Base-by-base conservation (phyloP, 2,113 vertebrate species). In the Turnix velox region DNA sequence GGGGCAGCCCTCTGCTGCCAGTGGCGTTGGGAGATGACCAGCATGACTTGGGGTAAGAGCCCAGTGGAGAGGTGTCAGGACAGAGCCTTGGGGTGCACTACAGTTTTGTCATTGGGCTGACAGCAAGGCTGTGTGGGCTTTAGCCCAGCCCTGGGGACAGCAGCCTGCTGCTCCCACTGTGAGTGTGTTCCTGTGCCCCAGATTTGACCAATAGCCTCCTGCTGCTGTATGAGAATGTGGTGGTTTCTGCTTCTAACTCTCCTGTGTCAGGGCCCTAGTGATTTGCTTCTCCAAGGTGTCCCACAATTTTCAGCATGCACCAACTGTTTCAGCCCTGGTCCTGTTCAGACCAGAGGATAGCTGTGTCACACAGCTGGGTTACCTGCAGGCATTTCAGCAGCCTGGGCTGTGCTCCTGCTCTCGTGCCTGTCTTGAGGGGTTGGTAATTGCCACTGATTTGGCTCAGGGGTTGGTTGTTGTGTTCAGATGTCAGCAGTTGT, bases 1-100 rank as follows among this genome's bases (percentile, higher is more conserved):
- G 99, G 8, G 99, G 97, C 82, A 95, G 43, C 10, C 85, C 98
- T 5, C 91, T 99, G 42, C 89, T 98, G 65, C 98, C 99, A 0
- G 95, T 96, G 11, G 98, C 98, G 2, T 80, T 99, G 90, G 99
- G 98, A 2, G 99, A 99, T 0, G 99, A 99, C 91, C 99, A 99
- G 90, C 99, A 99, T 2, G 99, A 99, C 71, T 93, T 99, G 27
- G 99, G 99, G 99, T 99, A 90, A 98, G 97, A 87, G 49, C 46
- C 14, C 3, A 2, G 35, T 16, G 77, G 28, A 58, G 18, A 39
- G 17, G 6, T 54, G 48, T 71, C 4, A 0, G 51, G 20, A 9
- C 52, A 18, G 39, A 18, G 24, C 8, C 11, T 24, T 0, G 3
- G 39, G 7, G 10, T 77, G 49, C 30, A 4, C 42, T 48, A 7